A percentile compares a stretch with the other conserved stretches of the same genome.
Conservation (phyloP, 2,797 vertebrate genomes). For the Gymnothorax reevesii region DNA sequence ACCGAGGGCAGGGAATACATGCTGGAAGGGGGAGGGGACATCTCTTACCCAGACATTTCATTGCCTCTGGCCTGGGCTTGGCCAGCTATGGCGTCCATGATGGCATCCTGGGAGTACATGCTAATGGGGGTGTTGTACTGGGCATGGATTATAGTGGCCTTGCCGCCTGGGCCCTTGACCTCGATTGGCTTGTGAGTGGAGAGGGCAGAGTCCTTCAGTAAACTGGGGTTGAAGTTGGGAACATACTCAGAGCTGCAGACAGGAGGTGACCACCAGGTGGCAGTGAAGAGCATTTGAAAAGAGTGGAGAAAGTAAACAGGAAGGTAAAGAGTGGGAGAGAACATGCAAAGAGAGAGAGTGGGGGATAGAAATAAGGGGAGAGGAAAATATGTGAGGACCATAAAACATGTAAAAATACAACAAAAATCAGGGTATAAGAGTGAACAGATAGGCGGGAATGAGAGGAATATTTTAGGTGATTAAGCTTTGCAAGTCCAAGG, state of each 20-base stretch:
- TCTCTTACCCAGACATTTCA: slow-evolving; percentile 83
- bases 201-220: slow-evolving; percentile 82
- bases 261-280: background rate
- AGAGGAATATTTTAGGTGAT: slow-evolving; percentile 25
- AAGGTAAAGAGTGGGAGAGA: slow-evolving; percentile 37
- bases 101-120: slow-evolving; percentile 99
- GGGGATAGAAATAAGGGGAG: slow-evolving; percentile 21
- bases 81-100: slow-evolving; percentile 98
- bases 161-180: slow-evolving; percentile 94
- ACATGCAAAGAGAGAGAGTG: slow-evolving; percentile 4
- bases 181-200: slow-evolving; percentile 91
- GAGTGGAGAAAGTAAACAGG: slow-evolving; percentile 32
- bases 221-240: slow-evolving; percentile 79
- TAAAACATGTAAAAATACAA: background rate
- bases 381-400: background rate
- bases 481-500: background rate
- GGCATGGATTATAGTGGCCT: slow-evolving; percentile 94
- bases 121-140: slow-evolving; percentile 99
- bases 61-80: slow-evolving; percentile 95
- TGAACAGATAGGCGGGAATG: slow-evolving; percentile 29
- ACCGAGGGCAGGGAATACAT: slow-evolving; percentile 16
- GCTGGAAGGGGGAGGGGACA: slow-evolving; percentile 33
- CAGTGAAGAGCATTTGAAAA: background rate
- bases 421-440: background rate
- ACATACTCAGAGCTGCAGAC: slow-evolving; percentile 72